Percentiles rank a stretch among this genome's conserved stretches.
These are phyloP conservation scores for Nothoprocta perdicaria DNA, from an alignment of 2,113 vertebrate genomes.

Conservation along the genomic window DNA sequence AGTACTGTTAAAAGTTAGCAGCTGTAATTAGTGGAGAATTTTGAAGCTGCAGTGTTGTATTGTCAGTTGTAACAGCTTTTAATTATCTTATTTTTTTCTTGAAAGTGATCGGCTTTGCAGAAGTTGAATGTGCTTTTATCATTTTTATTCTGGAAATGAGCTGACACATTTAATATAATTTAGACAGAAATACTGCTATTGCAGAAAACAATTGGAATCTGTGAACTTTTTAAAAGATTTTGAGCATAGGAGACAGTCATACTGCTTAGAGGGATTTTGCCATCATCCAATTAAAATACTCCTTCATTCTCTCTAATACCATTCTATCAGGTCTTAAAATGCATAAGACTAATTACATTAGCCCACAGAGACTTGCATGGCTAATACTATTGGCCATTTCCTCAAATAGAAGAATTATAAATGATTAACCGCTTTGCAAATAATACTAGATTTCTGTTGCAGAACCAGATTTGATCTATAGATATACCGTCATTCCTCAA, in stretches of 20 bases:
- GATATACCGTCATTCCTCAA: background rate
- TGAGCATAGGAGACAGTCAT: conserved; percentile 38
- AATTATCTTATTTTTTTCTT: conserved; percentile 70
- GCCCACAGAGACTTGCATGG: conserved; percentile 53
- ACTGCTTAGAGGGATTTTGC: conserved; percentile 49
- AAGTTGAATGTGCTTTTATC: conserved; percentile 67
- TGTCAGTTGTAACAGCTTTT: conserved; percentile 73
- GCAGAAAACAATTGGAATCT: conserved; percentile 67
- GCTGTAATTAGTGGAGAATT: conserved; percentile 69
- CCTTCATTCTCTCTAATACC: conserved; percentile 61
- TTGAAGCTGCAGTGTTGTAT: conserved; percentile 66
- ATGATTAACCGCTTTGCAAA: conserved; percentile 46
- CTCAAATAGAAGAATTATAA: conserved; percentile 57
- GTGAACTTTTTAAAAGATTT: conserved; percentile 58
- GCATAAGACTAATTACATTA: conserved; percentile 68
- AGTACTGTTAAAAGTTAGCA: conserved; percentile 69
- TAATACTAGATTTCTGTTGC: background rate
- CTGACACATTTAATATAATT: conserved; percentile 64
- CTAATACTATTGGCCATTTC: conserved; percentile 58
- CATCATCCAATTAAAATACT: conserved; percentile 61
- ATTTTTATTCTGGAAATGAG: conserved; percentile 66
- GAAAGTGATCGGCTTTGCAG: conserved; percentile 68
- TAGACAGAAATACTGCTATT: conserved; percentile 57
- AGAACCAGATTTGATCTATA: background rate
- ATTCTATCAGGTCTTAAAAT: conserved; percentile 65